phyloP scores from a whole-genome alignment of 2,797 vertebrate genomes.

The Pipistrellus pipistrellus region DNA sequence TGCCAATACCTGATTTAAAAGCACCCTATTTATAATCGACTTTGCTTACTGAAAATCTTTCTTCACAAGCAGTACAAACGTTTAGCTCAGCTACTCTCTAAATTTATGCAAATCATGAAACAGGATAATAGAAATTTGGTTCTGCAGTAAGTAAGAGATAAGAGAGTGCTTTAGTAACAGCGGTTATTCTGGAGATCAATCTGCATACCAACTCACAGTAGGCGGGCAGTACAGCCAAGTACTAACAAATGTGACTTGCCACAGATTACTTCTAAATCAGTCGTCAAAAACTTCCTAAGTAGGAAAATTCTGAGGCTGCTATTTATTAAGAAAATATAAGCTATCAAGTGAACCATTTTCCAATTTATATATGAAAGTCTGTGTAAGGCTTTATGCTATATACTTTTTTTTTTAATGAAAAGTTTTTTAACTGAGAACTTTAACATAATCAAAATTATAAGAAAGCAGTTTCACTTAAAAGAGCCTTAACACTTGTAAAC shows the following conservation, averaged over 20 bases:
- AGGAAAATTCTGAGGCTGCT: slow-evolving; percentile 25
- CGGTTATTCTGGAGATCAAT: not conserved
- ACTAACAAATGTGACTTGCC: slow-evolving; percentile 56
- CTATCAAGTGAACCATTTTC: not conserved
- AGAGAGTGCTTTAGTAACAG: slow-evolving; percentile 5
- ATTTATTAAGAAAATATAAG: slow-evolving; percentile 47
- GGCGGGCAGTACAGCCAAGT: not conserved
- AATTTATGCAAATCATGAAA: slow-evolving; percentile 44
- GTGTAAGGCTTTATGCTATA: not conserved
- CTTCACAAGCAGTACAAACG: not conserved
- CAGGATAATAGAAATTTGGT: slow-evolving; percentile 15
- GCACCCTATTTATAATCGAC: not conserved
- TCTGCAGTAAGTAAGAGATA: not conserved
- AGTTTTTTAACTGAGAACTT: slow-evolving; percentile 4
- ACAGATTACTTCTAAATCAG: slow-evolving; percentile 34
- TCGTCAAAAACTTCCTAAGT: slow-evolving; percentile 5
- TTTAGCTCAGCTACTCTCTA: slow-evolving; percentile 50
- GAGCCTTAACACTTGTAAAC: not conserved
- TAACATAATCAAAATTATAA: slow-evolving; percentile 43
- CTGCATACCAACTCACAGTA: not conserved
- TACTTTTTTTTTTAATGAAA: slow-evolving; percentile 3
- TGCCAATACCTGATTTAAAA: not conserved
- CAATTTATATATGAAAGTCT: slow-evolving; percentile 15
- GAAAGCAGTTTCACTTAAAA: slow-evolving; percentile 35
- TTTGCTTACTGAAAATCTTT: slow-evolving; percentile 33